phyloP scores from a whole-genome alignment of 2,888 invertebrate genomes.

The Drosophila histrio region DNA sequence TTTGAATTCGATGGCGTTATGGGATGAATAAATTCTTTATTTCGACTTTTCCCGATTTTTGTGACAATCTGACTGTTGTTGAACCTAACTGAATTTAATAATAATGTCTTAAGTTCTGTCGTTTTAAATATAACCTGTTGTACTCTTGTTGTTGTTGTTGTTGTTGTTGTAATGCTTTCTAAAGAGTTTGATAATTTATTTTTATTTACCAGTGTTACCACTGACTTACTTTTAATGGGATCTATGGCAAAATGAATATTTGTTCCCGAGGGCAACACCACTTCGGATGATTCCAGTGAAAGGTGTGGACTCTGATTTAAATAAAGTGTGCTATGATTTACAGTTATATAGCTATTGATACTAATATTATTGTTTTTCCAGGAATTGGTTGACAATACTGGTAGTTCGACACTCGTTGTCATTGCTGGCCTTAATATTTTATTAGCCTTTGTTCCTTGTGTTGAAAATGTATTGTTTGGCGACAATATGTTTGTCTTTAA shows the following conservation, averaged over 20 bases:
- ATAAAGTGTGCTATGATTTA: neutral
- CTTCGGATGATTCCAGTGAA: conserved; percentile 37
- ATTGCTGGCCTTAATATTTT: neutral
- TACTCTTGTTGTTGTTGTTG: neutral
- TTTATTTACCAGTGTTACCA: neutral
- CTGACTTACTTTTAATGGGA: neutral
- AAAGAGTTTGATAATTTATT: neutral
- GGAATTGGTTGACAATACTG: neutral
- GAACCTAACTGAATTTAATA: neutral
- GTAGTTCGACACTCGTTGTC: neutral
- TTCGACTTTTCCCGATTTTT: neutral
- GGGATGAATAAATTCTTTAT: neutral
- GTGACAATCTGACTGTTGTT: neutral
- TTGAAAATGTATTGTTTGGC: neutral
- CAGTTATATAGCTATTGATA: neutral
- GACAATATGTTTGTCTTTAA: neutral
- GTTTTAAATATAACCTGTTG: neutral
- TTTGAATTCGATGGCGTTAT: neutral
- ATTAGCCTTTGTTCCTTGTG: neutral
- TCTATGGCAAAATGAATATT: neutral
- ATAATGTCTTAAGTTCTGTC: neutral
- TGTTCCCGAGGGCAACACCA: neutral
- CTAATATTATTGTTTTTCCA: neutral
- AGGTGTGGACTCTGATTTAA: neutral
- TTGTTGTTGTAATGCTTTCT: neutral